Evolutionary conservation across 2,888 invertebrate species (phyloP).

Genomic region (Xestia xanthographa): DNA sequence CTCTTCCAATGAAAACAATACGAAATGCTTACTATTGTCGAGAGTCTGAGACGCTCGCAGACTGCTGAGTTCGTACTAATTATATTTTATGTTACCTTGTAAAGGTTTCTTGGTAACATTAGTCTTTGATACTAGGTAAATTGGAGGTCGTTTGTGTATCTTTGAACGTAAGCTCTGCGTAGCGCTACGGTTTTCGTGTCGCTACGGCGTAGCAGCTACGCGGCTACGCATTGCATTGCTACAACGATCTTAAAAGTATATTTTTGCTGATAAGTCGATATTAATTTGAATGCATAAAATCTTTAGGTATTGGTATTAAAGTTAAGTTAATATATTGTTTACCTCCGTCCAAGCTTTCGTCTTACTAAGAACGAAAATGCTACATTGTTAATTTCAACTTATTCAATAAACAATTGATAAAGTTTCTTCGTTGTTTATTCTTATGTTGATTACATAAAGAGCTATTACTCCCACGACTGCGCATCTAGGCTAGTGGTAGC

Average conservation of each 20-base stretch:
- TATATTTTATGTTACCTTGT: conserved; percentile 29
- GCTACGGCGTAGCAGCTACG: conserved; percentile 55
- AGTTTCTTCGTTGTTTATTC: conserved; percentile 5
- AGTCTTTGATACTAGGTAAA: conserved; percentile 14
- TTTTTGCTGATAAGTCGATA: not conserved
- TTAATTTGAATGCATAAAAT: not conserved
- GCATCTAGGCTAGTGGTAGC: not conserved
- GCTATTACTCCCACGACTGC: conserved; percentile 14
- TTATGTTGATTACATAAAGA: conserved; percentile 1
- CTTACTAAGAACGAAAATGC: conserved; percentile 16
- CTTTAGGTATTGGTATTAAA: not conserved
- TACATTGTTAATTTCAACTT: conserved; percentile 21
- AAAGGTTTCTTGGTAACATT: conserved; percentile 8
- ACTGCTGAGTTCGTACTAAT: conserved; percentile 26
- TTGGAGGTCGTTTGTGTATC: not conserved
- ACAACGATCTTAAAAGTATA: not conserved
- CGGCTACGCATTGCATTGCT: conserved; percentile 18
- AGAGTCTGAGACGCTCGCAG: not conserved
- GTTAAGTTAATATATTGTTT: not conserved
- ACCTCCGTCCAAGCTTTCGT: not conserved
- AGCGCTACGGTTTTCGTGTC: not conserved
- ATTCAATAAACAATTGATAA: conserved; percentile 28
- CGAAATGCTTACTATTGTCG: conserved; percentile 26
- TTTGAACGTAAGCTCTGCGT: not conserved
- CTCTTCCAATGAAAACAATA: conserved; percentile 41